These are phyloP conservation scores for Leptocoma aspasia DNA, from an alignment of 2,113 vertebrate species.

Conservation along the genomic window DNA sequence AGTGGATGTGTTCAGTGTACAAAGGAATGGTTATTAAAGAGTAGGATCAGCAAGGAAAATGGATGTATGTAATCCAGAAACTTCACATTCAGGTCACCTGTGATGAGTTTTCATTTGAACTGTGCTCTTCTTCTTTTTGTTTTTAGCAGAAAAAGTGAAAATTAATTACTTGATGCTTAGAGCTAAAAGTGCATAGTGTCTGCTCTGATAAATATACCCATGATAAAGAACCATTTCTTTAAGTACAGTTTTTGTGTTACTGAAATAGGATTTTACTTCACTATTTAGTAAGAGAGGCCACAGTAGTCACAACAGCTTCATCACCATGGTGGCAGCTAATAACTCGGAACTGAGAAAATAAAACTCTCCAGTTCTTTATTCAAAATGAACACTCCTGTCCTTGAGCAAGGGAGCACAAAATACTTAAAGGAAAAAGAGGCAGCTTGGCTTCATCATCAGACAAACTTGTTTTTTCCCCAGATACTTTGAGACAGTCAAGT, in stretches of 20 bases:
- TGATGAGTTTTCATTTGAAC: neutral
- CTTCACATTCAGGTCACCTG: neutral
- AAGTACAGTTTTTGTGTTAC: neutral
- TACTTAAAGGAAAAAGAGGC: neutral
- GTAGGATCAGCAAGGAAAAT: neutral
- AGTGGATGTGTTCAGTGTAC: neutral
- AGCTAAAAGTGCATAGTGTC: neutral
- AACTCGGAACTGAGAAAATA: neutral
- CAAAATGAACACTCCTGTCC: neutral
- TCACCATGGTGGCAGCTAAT: neutral
- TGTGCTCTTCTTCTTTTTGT: neutral
- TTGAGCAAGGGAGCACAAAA: neutral
- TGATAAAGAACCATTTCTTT: neutral
- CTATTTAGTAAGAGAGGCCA: neutral
- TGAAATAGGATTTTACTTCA: constrained; percentile 12
- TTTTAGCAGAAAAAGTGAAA: neutral
- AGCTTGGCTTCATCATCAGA: neutral
- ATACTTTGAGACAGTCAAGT: neutral
- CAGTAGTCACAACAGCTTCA: neutral
- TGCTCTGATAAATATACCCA: neutral
- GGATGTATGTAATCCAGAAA: neutral
- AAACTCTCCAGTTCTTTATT: neutral
- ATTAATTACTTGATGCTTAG: neutral
- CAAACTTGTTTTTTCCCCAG: neutral
- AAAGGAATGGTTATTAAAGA: neutral